These are phyloP conservation scores for Cisticola juncidis DNA, from an alignment of 2,113 vertebrate genomes.

Conservation along the genomic window DNA sequence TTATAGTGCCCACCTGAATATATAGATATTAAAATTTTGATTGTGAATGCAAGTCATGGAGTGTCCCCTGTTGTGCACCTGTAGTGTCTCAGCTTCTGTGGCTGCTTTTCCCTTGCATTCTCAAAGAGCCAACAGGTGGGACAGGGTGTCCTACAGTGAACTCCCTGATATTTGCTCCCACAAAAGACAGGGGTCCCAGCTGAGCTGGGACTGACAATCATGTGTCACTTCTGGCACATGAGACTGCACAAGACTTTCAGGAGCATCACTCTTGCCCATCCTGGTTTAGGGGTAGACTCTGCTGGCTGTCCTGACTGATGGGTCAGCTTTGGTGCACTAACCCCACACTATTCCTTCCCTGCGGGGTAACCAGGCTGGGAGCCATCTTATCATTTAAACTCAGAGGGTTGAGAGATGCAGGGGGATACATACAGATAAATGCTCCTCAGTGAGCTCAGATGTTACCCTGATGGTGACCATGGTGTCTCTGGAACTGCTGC, in stretches of 20 bases:
- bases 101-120: neutral
- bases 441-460: neutral
- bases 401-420: neutral
- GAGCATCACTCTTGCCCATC: neutral
- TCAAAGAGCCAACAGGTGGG: neutral
- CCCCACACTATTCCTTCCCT: neutral
- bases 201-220: neutral
- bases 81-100: neutral
- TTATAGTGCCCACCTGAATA: neutral
- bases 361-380: neutral
- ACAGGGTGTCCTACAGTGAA: neutral
- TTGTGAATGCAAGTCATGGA: neutral
- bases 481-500: neutral
- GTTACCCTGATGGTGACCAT: neutral
- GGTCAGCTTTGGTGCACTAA: neutral
- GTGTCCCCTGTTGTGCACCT: neutral
- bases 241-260: neutral
- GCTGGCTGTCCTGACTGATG: neutral
- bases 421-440: neutral
- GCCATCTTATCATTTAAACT: neutral
- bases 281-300: neutral
- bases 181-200: accelerated
- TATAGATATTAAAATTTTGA: neutral
- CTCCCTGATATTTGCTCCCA: neutral
- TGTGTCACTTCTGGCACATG: neutral